Percentiles rank a stretch among this genome's conserved stretches.
Evolutionary conservation across 2,888 invertebrate species (phyloP).

Genomic region (Rugalucina vietnamica): DNA sequence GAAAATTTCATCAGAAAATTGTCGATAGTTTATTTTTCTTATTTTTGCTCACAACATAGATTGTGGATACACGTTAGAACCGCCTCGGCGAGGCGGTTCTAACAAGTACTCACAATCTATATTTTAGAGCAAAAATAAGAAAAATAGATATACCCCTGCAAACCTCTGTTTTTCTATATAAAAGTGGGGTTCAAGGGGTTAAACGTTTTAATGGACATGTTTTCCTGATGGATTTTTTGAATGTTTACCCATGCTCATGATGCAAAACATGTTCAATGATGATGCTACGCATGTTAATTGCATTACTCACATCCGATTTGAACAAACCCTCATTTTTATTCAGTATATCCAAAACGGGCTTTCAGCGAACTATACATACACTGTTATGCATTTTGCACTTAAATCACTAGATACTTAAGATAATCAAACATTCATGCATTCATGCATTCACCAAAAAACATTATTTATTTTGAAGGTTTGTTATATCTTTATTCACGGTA

Average conservation of each 20-base stretch:
- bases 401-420: neutral
- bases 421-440: neutral
- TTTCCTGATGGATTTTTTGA: neutral
- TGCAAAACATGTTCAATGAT: neutral
- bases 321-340: neutral
- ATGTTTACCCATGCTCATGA: neutral
- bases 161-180: neutral
- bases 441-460: neutral
- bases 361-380: neutral
- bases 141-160: too few species aligned
- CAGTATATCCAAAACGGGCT: neutral
- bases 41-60: too few species aligned
- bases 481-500: neutral
- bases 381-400: neutral
- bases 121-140: too few species aligned
- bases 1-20: too few species aligned
- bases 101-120: too few species aligned
- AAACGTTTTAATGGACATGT: neutral
- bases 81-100: too few species aligned
- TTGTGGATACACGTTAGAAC: too few species aligned
- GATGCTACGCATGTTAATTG: neutral
- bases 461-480: neutral
- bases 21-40: too few species aligned
- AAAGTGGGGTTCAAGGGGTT: neutral
- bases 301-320: neutral